Base-by-base conservation (phyloP, 2,888 invertebrate species). In the Andrena minutula region DNA sequence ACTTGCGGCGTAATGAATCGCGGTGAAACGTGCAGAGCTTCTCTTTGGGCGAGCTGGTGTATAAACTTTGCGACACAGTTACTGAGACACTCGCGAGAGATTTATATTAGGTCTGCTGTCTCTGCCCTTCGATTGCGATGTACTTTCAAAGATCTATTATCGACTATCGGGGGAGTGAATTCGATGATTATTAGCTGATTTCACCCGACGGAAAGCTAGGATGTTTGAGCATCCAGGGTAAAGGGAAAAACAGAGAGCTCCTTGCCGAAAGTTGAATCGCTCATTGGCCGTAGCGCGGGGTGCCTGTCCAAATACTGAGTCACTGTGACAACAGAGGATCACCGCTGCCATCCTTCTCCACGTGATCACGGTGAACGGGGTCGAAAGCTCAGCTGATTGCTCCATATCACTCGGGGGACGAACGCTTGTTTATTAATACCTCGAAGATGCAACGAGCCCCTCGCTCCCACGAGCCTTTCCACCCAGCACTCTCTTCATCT, bases 281-380 rank as follows among this genome's bases (percentile, higher is more conserved):
- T 82, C 75, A 71, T 79, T 75, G 79, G 76, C 80, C 58, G 68
- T 53, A 65, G 81, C 73, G 58, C 73, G 85, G 90, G 90, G 90
- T 81, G 85, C 89, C 90, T 92, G 90, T 91, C 89, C 91, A 93
- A 93, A 93, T 92, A 93, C 91, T 92, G 93, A 93, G 92, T 93
- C 93, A 93, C 90, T 91, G 87, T 86, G 90, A 92, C 92, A 93
- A 93, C 91, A 92, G 51, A 53, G 82, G 82, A 84, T 83, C 83
- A 80, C 84, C 74, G 79, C 79, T 77, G 79, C 82, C 79, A 83
- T 85, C 74, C 77, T 87, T 79, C 72, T 83, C 82, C 75, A 72
- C 83, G 82, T 80, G 85, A 71, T 81, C 83, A 49, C 63, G 41
- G 66, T 23, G 85, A 78, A 82, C 84, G 79, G 82, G 82, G 84